A percentile compares a stretch with the other conserved stretches of the same genome.
phyloP scores from a whole-genome alignment of 2,888 invertebrate genomes.

The Clistopyga incitator region DNA sequence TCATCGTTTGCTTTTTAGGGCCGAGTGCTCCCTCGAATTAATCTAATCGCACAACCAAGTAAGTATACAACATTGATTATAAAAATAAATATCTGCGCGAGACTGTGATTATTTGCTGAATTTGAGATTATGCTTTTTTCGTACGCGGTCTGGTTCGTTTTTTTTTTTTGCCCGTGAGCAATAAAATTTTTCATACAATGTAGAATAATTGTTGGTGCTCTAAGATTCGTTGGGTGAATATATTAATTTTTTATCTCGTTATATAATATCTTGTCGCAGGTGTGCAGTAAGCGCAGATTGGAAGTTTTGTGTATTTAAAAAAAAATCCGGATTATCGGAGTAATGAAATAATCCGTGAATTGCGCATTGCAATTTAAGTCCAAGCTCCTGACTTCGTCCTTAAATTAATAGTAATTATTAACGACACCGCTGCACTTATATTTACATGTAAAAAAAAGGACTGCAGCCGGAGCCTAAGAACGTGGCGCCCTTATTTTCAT shows the following conservation, averaged over 20 bases:
- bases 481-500: conserved; percentile 3
- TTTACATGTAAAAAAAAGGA: conserved; percentile 61
- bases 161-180: conserved; percentile 44
- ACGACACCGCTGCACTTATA: conserved; percentile 51
- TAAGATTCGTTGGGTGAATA: background rate
- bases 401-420: conserved; percentile 47
- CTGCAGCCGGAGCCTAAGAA: conserved; percentile 34
- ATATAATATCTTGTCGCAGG: background rate
- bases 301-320: conserved; percentile 22
- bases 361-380: conserved; percentile 29
- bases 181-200: conserved; percentile 52
- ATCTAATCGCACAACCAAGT: conserved; percentile 79
- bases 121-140: conserved; percentile 22
- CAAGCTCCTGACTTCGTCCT: background rate
- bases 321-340: conserved; percentile 1
- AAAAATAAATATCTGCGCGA: conserved; percentile 81
- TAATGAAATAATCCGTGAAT: conserved; percentile 25
- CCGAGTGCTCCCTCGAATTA: conserved; percentile 48
- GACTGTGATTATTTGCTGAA: conserved; percentile 67
- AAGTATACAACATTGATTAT: conserved; percentile 77
- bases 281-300: conserved; percentile 27
- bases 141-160: background rate
- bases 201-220: conserved; percentile 1
- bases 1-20: background rate
- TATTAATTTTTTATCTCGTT: background rate